phyloP scores from a whole-genome alignment of 53 echinoderm and acorn worm genomes.

The Holothuria leucospilota region DNA sequence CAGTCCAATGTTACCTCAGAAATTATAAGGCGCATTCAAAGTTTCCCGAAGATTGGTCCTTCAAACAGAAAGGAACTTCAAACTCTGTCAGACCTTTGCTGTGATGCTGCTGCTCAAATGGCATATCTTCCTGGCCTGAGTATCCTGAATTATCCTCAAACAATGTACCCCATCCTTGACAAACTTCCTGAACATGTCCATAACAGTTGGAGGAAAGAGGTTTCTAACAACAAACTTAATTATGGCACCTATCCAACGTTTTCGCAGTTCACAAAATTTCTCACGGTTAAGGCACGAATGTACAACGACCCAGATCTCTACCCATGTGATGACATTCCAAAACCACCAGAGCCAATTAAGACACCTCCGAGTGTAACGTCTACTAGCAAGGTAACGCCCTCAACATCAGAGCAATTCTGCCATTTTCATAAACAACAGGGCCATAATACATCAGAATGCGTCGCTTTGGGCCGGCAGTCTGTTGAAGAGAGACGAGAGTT shows the following conservation, averaged over 20 bases:
- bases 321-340: background rate
- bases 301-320: slow-evolving; percentile 63
- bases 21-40: slow-evolving; percentile 30
- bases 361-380: background rate
- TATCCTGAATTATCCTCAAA: slow-evolving; percentile 54
- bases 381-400: background rate
- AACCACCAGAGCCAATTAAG: background rate
- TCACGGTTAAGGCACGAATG: slow-evolving; percentile 32
- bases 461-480: too few species aligned
- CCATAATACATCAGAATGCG: too few species aligned
- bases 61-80: slow-evolving; percentile 31
- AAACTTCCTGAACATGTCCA: too few species aligned
- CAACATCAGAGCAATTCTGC: background rate
- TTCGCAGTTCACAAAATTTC: slow-evolving; percentile 12
- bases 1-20: slow-evolving; percentile 40
- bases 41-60: slow-evolving; percentile 27
- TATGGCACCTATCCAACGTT: slow-evolving; percentile 38
- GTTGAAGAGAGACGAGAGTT: background rate
- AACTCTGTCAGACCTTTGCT: slow-evolving; percentile 51
- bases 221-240: background rate
- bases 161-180: slow-evolving; percentile 49
- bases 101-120: slow-evolving; percentile 51
- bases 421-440: slow-evolving; percentile 36
- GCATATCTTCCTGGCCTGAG: slow-evolving; percentile 48
- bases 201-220: slow-evolving; percentile 55